Evolutionary conservation across 2,797 vertebrate genomes (phyloP).

Genomic region (Sylvilagus floridanus): DNA sequence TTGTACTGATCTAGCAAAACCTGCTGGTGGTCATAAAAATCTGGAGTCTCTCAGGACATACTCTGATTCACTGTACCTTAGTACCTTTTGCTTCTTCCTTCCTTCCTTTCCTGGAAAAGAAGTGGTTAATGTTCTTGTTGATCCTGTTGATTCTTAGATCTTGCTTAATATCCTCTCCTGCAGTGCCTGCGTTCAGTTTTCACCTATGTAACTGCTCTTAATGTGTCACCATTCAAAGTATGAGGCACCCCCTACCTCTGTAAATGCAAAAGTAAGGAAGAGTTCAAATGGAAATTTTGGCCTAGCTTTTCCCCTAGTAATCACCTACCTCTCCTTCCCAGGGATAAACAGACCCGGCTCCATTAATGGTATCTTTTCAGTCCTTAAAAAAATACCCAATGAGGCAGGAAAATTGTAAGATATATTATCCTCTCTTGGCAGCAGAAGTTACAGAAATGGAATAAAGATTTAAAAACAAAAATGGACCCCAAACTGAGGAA

Average conservation of each 20-base stretch:
- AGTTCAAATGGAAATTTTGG: slow-evolving; percentile 82
- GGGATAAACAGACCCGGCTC: slow-evolving; percentile 74
- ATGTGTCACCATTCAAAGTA: slow-evolving; percentile 79
- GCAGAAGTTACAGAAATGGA: slow-evolving; percentile 27
- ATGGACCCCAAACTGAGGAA: neutral
- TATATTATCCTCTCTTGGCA: slow-evolving; percentile 21
- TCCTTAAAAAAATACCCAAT: neutral
- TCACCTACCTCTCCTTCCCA: slow-evolving; percentile 76
- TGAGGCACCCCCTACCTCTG: slow-evolving; percentile 75
- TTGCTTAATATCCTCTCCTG: slow-evolving; percentile 82
- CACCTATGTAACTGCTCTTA: slow-evolving; percentile 78
- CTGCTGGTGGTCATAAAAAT: neutral
- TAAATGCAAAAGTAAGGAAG: slow-evolving; percentile 81
- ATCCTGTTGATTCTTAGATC: slow-evolving; percentile 80
- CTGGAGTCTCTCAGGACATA: neutral
- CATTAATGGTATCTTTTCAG: slow-evolving; percentile 69
- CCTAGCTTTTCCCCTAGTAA: slow-evolving; percentile 81
- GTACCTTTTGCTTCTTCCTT: slow-evolving; percentile 59
- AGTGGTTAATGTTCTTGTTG: slow-evolving; percentile 81
- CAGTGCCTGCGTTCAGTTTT: slow-evolving; percentile 81
- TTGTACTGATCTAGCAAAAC: neutral
- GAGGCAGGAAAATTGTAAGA: slow-evolving; percentile 54
- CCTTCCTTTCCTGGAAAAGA: slow-evolving; percentile 68
- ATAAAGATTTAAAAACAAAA: slow-evolving; percentile 26
- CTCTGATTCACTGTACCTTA: neutral